These are phyloP conservation scores for Microplitis demolitor DNA, from an alignment of 1,140 invertebrate species.

Conservation along the genomic window DNA sequence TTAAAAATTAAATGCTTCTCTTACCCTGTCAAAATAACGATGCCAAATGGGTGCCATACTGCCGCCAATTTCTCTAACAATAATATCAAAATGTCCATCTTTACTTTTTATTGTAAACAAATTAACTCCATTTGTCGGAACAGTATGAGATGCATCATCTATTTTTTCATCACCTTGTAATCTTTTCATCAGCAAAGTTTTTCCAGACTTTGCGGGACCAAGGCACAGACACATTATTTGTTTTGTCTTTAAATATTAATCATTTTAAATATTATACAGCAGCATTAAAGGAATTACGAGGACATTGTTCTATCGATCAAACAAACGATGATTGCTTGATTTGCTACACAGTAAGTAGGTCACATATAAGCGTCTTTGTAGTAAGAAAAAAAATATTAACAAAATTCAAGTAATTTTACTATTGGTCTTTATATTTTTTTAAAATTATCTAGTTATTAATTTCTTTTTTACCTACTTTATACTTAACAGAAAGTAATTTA, in stretches of 20 bases:
- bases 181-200: constrained; percentile 78
- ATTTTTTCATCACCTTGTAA: constrained; percentile 71
- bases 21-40: constrained; percentile 70
- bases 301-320: background rate
- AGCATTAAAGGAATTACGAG: background rate
- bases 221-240: constrained; percentile 68
- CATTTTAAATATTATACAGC: background rate
- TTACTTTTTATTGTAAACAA: constrained; percentile 68
- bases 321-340: background rate
- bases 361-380: background rate
- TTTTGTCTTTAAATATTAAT: background rate
- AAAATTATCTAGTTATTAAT: too few relatives aligned
- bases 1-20: background rate
- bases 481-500: too few relatives aligned
- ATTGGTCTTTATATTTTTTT: too few relatives aligned
- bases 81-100: constrained; percentile 53
- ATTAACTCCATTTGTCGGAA: constrained; percentile 79
- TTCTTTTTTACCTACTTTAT: too few relatives aligned
- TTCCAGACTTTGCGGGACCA: constrained; percentile 77
- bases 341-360: background rate
- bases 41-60: constrained; percentile 80
- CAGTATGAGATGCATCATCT: constrained; percentile 73
- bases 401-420: too few relatives aligned
- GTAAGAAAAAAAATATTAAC: background rate
- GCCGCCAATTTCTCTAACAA: constrained; percentile 75